Evolutionary conservation across 2,113 vertebrate genomes (phyloP).

Genomic region (Pomatorhinus ruficollis): DNA sequence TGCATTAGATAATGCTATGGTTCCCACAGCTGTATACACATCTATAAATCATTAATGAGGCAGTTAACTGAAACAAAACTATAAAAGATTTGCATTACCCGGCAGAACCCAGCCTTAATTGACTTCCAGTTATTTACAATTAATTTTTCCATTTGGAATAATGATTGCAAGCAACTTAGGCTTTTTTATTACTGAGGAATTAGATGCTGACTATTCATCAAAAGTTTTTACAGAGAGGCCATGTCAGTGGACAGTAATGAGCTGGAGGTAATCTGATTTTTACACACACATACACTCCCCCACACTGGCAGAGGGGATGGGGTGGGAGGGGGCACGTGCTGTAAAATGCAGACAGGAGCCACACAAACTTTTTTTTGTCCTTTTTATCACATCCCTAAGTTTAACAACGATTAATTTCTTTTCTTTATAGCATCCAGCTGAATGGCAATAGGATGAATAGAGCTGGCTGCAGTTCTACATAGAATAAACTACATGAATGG

Average conservation of each 20-base stretch:
- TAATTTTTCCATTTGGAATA: constrained; percentile 82
- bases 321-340: neutral
- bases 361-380: neutral
- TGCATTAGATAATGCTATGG: constrained; percentile 76
- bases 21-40: constrained; percentile 80
- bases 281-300: neutral
- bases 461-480: neutral
- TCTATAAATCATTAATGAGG: constrained; percentile 85
- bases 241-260: constrained; percentile 53
- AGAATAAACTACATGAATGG: neutral
- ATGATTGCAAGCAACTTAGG: constrained; percentile 70
- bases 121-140: constrained; percentile 82
- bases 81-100: constrained; percentile 80
- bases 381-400: neutral
- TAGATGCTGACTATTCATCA: constrained; percentile 70
- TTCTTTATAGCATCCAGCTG: neutral
- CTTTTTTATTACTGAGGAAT: constrained; percentile 57
- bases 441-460: neutral
- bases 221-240: constrained; percentile 53
- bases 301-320: neutral
- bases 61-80: constrained; percentile 82
- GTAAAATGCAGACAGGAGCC: neutral
- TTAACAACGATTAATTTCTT: neutral
- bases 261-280: constrained; percentile 8
- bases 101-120: constrained; percentile 76